phyloP scores from a whole-genome alignment of 2,888 invertebrate species.

The Aphodius sticticus region DNA sequence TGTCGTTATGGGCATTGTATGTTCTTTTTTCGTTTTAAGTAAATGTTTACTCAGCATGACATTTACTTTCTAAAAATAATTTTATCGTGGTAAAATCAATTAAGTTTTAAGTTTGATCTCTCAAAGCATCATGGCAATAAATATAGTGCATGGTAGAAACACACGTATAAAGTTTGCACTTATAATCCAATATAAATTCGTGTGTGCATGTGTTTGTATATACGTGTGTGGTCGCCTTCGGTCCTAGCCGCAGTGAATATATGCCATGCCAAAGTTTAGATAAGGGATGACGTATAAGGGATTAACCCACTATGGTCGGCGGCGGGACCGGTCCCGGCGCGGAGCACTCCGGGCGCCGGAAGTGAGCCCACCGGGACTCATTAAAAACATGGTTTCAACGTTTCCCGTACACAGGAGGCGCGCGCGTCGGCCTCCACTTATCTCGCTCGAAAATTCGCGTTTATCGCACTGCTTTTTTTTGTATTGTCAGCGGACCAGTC shows the following conservation, averaged over 20 bases:
- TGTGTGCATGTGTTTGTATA: not conserved
- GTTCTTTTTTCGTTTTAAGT: no score
- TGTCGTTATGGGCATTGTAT: no score
- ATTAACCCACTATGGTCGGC: not conserved
- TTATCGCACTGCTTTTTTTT: not conserved
- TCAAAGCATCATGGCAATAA: no score
- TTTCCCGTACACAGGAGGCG: not conserved
- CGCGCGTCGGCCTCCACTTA: not conserved
- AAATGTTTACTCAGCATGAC: no score
- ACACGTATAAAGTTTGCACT: no score
- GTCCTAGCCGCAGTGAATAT: not conserved
- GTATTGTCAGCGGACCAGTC: not conserved
- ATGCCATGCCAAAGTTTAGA: not conserved
- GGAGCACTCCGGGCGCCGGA: not conserved
- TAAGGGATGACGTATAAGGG: slow-evolving; percentile 4
- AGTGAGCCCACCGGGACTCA: slow-evolving; percentile 4
- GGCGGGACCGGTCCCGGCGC: not conserved
- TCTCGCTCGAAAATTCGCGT: not conserved
- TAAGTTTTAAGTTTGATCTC: no score
- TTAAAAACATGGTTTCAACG: not conserved
- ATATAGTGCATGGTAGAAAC: no score
- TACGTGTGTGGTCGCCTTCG: not conserved
- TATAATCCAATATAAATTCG: not conserved
- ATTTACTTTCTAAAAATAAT: no score
- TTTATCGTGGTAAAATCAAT: no score